phyloP scores from a whole-genome alignment of 2,797 vertebrate genomes.

The Rhyacichthys aspro region DNA sequence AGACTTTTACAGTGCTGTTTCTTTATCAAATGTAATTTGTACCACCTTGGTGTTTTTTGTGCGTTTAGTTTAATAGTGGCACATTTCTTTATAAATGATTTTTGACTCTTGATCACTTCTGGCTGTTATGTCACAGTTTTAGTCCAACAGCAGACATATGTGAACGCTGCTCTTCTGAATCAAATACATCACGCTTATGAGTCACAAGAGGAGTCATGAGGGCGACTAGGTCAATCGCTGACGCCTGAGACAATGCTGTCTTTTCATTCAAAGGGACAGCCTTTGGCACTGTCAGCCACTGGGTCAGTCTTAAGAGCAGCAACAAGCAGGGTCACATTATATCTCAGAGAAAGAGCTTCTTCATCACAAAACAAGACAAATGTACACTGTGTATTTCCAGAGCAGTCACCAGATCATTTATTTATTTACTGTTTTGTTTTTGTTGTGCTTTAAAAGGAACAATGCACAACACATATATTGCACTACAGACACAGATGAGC shows the following conservation, averaged over 20 bases:
- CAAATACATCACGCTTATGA: slow-evolving; percentile 69
- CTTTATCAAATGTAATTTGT: no score
- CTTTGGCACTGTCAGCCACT: slow-evolving; percentile 53
- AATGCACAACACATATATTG: no score
- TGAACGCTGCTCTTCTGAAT: slow-evolving; percentile 60
- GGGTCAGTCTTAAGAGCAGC: slow-evolving; percentile 56
- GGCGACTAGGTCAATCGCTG: slow-evolving; percentile 55
- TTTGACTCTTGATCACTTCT: no score
- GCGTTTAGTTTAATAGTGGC: no score
- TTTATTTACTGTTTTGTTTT: no score
- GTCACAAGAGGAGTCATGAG: slow-evolving; percentile 69
- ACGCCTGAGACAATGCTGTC: slow-evolving; percentile 63
- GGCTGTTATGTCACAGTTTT: not conserved
- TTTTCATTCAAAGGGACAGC: slow-evolving; percentile 68
- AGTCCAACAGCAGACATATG: not conserved
- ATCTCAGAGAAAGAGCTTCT: slow-evolving; percentile 49
- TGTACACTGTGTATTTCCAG: slow-evolving; percentile 25
- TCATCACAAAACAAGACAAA: slow-evolving; percentile 40
- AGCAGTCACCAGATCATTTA: slow-evolving; percentile 4
- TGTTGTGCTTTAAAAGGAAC: no score
- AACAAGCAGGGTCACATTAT: slow-evolving; percentile 56
- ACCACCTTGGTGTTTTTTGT: no score
- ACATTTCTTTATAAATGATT: no score
- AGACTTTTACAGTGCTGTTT: no score
- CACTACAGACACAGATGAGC: no score